These are phyloP conservation scores for Spea hammondii DNA, from an alignment of 2,797 vertebrate genomes.

Conservation along the genomic window DNA sequence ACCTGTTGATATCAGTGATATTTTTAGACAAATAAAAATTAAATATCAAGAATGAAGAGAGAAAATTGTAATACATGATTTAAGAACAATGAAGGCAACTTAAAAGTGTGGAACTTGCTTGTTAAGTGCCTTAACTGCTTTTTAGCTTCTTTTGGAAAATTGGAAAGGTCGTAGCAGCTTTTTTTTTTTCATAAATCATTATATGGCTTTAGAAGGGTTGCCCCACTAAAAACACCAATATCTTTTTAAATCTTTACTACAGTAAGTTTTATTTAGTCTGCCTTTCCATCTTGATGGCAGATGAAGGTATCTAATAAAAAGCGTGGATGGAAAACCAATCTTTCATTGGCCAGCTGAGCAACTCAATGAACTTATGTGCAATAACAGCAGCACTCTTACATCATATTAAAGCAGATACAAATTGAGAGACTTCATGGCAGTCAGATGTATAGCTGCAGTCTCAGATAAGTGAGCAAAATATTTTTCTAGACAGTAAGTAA, in stretches of 20 bases:
- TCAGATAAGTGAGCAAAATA: too few species aligned
- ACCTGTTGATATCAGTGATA: not conserved
- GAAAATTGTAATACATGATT: slow-evolving; percentile 1
- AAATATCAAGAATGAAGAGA: not conserved
- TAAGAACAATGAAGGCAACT: slow-evolving; percentile 4
- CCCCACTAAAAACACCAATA: slow-evolving; percentile 36
- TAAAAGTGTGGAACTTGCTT: slow-evolving; percentile 1
- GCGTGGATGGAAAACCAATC: not conserved
- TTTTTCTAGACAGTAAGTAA: too few species aligned
- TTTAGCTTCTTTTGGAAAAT: slow-evolving; percentile 27
- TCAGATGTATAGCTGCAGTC: not conserved
- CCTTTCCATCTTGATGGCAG: not conserved
- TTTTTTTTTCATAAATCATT: slow-evolving; percentile 31
- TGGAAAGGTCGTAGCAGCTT: slow-evolving; percentile 37
- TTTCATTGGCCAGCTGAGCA: not conserved
- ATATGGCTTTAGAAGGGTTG: slow-evolving; percentile 26
- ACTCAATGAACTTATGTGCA: not conserved
- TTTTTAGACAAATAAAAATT: not conserved
- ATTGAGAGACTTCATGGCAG: not conserved
- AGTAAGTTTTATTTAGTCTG: slow-evolving; percentile 19
- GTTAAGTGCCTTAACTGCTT: slow-evolving; percentile 25
- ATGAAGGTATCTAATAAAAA: slow-evolving; percentile 11
- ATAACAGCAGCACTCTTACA: not conserved
- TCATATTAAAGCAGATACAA: not conserved
- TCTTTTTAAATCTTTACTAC: slow-evolving; percentile 11